These are phyloP conservation scores for Mythimna pallens DNA, from an alignment of 2,888 invertebrate species.

Conservation along the genomic window DNA sequence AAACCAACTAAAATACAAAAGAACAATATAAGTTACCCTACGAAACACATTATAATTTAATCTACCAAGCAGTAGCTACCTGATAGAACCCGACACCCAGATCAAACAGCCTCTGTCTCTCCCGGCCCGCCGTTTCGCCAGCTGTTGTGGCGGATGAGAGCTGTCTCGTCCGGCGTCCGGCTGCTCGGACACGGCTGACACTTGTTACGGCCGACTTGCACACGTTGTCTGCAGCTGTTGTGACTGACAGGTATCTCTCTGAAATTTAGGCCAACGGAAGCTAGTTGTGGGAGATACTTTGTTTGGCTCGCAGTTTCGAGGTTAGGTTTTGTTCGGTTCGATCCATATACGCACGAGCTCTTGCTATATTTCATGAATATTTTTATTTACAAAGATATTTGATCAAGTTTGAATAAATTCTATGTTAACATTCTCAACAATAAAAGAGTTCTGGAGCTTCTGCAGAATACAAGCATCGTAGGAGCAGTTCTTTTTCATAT, in stretches of 20 bases:
- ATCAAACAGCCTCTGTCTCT: constrained; percentile 8
- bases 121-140: neutral
- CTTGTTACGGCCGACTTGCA: constrained; percentile 35
- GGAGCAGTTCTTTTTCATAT: constrained; percentile 18
- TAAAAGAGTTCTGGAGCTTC: neutral
- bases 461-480: neutral
- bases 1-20: neutral
- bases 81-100: constrained; percentile 17
- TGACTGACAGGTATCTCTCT: constrained; percentile 33
- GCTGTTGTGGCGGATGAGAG: constrained; percentile 22
- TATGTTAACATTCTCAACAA: neutral
- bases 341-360: neutral
- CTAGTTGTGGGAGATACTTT: constrained; percentile 30
- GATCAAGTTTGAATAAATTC: neutral
- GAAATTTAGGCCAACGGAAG: constrained; percentile 34
- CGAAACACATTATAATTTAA: neutral
- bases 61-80: neutral
- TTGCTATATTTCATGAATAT: neutral
- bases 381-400: neutral
- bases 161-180: constrained; percentile 34
- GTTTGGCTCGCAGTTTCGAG: constrained; percentile 8
- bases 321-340: constrained; percentile 4
- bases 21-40: neutral
- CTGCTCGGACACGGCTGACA: constrained; percentile 20
- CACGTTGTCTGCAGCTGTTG: constrained; percentile 23